Evolutionary conservation across 2,797 vertebrate genomes (phyloP).

Genomic region (Thamnophis elegans): DNA sequence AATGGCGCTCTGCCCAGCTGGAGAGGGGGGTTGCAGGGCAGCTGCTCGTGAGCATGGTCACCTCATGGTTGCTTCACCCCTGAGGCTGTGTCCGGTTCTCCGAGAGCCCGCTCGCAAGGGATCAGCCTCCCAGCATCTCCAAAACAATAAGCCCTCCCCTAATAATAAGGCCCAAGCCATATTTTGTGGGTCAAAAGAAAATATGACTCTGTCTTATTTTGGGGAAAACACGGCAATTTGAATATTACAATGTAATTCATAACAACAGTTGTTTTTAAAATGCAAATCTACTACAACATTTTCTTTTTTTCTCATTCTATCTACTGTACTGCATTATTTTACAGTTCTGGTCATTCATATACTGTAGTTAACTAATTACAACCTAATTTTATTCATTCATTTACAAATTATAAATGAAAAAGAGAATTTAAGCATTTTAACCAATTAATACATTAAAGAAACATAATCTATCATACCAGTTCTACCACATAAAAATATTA

Average conservation of each 20-base stretch:
- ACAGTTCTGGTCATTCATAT: not conserved
- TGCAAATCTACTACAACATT: not conserved
- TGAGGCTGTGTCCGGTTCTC: too few species aligned
- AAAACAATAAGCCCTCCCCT: too few species aligned
- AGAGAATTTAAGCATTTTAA: not conserved
- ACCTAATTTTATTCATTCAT: not conserved
- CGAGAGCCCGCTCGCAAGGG: too few species aligned
- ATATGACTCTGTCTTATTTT: too few species aligned
- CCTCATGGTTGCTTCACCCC: too few species aligned
- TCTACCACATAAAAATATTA: not conserved
- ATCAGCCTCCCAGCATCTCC: too few species aligned
- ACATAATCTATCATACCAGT: not conserved
- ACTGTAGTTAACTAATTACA: not conserved
- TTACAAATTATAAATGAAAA: not conserved
- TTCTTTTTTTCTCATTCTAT: not conserved
- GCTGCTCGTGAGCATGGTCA: too few species aligned
- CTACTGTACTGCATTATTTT: not conserved
- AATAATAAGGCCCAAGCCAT: too few species aligned
- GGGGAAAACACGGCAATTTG: not conserved
- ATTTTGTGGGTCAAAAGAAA: too few species aligned
- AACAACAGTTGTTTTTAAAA: constrained; percentile 12
- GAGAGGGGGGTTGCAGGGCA: too few species aligned
- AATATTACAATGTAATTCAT: not conserved
- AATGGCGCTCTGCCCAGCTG: too few species aligned
- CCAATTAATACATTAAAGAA: not conserved